These are phyloP conservation scores for Zaprionus taronus DNA, from an alignment of 1,140 invertebrate species.

Conservation along the genomic window DNA sequence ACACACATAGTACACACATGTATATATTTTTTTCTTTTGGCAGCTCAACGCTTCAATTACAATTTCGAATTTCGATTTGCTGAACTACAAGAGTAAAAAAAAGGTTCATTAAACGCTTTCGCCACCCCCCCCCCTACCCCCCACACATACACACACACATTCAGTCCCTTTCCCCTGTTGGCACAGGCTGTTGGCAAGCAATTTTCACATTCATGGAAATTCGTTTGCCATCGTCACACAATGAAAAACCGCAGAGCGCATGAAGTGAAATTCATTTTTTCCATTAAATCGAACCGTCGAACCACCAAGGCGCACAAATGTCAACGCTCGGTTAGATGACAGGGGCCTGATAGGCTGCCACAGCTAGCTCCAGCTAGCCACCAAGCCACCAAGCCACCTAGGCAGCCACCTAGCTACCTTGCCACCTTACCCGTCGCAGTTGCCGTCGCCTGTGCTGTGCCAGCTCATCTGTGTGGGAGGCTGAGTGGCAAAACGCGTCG, in stretches of 20 bases:
- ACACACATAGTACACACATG: not conserved
- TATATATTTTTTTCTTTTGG: constrained; percentile 33
- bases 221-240: constrained; percentile 58
- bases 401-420: not conserved
- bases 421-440: not conserved
- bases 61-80: constrained; percentile 70
- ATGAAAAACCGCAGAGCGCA: constrained; percentile 57
- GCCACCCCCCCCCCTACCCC: not conserved
- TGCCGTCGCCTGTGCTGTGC: not conserved
- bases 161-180: no score
- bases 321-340: constrained; percentile 78
- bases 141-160: not conserved
- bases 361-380: constrained; percentile 5
- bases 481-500: constrained; percentile 53
- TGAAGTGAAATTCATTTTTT: constrained; percentile 80
- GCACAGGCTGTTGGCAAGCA: constrained; percentile 34
- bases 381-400: constrained; percentile 18
- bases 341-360: constrained; percentile 68
- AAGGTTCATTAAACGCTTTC: constrained; percentile 76
- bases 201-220: constrained; percentile 63
- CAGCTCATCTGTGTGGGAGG: constrained; percentile 33
- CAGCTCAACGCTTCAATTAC: constrained; percentile 69
- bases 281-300: constrained; percentile 78
- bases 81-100: constrained; percentile 39
- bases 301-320: constrained; percentile 67